Conservation (phyloP, 2,797 vertebrate species). For the Psittacula echo region DNA sequence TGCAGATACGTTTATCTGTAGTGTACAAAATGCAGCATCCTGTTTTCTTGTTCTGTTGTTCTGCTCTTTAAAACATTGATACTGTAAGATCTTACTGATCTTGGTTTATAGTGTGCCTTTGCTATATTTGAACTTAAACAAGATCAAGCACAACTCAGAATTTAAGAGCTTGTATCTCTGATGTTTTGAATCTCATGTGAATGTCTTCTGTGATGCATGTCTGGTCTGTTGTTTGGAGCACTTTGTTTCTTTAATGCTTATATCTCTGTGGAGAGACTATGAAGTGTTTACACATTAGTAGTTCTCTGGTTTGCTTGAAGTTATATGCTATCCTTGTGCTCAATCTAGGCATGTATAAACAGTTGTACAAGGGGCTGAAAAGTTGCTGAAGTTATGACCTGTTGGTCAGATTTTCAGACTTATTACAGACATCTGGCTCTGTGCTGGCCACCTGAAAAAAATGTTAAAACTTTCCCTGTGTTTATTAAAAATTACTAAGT, state of each 20-base stretch:
- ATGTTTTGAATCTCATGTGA: background rate
- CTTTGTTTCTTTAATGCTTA: background rate
- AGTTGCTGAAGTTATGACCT: background rate
- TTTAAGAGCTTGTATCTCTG: background rate
- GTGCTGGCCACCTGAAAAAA: background rate
- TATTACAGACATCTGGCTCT: background rate
- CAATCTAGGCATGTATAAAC: background rate
- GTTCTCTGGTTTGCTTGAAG: background rate
- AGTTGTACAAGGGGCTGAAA: background rate
- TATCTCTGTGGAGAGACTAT: background rate
- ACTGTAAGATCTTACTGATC: background rate
- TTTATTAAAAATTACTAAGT: background rate
- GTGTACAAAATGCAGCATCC: fast-evolving
- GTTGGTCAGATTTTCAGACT: background rate
- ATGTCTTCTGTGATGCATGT: background rate
- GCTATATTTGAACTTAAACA: background rate
- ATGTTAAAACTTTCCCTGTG: background rate
- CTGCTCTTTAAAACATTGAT: background rate
- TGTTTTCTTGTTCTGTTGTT: background rate
- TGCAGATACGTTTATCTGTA: background rate
- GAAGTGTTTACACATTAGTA: background rate
- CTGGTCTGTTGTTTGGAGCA: background rate
- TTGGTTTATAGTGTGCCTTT: background rate
- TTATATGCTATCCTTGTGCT: background rate
- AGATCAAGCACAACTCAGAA: background rate